These are phyloP conservation scores for Vidua chalybeata DNA, from an alignment of 2,113 vertebrate species.

Conservation along the genomic window DNA sequence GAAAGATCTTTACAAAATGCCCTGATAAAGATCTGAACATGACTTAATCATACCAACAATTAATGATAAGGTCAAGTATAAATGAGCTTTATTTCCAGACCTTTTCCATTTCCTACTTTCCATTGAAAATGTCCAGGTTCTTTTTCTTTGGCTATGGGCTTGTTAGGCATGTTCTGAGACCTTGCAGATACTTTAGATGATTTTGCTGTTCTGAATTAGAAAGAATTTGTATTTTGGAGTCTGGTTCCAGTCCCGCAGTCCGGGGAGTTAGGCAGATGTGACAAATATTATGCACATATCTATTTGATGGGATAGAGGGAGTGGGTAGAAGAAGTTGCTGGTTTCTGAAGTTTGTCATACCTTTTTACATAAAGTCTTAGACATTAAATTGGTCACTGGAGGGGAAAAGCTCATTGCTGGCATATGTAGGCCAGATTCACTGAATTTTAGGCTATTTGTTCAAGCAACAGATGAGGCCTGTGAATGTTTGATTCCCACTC, in stretches of 20 bases:
- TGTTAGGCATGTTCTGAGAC: not conserved
- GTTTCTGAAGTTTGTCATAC: not conserved
- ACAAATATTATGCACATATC: not conserved
- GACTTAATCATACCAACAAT: not conserved
- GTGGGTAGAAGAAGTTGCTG: not conserved
- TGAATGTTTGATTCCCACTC: slow-evolving; percentile 22
- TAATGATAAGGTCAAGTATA: not conserved
- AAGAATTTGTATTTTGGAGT: not conserved
- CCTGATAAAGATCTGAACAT: not conserved
- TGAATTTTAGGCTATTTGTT: not conserved
- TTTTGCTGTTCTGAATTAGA: not conserved
- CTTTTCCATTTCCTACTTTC: not conserved
- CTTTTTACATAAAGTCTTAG: not conserved
- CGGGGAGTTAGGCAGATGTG: not conserved
- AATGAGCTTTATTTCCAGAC: not conserved
- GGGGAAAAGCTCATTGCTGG: not conserved
- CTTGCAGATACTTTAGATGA: not conserved
- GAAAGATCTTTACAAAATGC: not conserved
- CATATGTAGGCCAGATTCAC: not conserved
- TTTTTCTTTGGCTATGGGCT: not conserved
- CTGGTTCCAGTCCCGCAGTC: not conserved
- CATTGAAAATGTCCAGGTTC: not conserved
- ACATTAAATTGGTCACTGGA: not conserved
- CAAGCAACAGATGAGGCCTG: not conserved
- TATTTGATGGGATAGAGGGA: not conserved